These are phyloP conservation scores for Malurus leucopterus DNA, from an alignment of 2,797 vertebrate genomes.

Conservation along the genomic window DNA sequence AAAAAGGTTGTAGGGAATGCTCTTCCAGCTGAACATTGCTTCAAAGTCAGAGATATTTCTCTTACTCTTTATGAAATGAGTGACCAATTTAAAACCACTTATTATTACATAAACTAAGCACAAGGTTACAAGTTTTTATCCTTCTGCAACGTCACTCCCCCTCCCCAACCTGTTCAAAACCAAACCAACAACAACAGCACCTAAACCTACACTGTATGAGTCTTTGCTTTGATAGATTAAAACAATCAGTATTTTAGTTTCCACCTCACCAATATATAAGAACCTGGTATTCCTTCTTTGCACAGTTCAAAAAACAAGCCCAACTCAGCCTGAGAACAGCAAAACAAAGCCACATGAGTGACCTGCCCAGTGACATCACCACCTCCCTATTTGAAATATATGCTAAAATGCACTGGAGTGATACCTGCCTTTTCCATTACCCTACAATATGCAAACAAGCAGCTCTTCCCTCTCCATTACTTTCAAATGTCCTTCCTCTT, in stretches of 20 bases:
- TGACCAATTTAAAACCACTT: not conserved
- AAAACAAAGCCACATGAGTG: not conserved
- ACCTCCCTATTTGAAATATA: not conserved
- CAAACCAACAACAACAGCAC: not conserved
- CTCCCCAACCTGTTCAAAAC: not conserved
- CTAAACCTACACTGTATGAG: not conserved
- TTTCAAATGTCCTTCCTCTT: not conserved
- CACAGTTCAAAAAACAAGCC: not conserved
- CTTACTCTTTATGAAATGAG: not conserved
- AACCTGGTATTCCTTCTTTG: not conserved
- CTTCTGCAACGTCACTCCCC: not conserved
- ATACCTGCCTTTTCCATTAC: not conserved
- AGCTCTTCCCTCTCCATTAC: not conserved
- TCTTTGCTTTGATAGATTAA: not conserved
- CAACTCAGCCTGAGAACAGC: not conserved
- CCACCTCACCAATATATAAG: rapidly evolving
- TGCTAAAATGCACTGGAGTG: not conserved
- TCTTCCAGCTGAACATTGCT: not conserved
- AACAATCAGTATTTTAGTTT: not conserved
- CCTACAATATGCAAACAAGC: not conserved
- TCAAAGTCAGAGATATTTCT: not conserved
- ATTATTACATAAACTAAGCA: not conserved
- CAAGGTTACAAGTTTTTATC: not conserved
- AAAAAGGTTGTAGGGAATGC: not conserved
- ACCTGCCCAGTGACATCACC: not conserved